These are phyloP conservation scores for Vanessa atalanta DNA, from an alignment of 1,140 invertebrate species.

Conservation along the genomic window DNA sequence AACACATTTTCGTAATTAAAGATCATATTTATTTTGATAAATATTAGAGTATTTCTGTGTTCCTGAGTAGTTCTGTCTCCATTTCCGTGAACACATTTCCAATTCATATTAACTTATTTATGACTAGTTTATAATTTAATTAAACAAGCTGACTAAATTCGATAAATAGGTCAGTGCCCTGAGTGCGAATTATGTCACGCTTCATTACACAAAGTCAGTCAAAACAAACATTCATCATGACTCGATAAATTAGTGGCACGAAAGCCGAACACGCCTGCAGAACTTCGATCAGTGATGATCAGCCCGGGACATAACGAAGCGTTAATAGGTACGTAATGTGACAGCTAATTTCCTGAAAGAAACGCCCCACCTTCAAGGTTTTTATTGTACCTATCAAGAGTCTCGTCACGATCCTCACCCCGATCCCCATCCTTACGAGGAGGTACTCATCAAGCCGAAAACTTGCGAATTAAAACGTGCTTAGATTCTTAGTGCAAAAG, in stretches of 20 bases:
- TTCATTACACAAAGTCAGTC: constrained; percentile 32
- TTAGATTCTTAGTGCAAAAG: constrained; percentile 60
- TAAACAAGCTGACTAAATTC: constrained; percentile 13
- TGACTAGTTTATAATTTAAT: not conserved
- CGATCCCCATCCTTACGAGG: constrained; percentile 40
- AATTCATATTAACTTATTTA: not conserved
- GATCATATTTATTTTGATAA: no score
- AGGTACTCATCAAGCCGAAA: constrained; percentile 73
- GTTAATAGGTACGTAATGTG: constrained; percentile 74
- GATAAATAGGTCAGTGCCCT: constrained; percentile 22
- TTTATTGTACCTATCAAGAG: constrained; percentile 65
- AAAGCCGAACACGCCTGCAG: constrained; percentile 34
- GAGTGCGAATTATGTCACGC: constrained; percentile 37
- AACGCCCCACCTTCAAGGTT: constrained; percentile 57
- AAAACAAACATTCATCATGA: constrained; percentile 48
- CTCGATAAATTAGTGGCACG: constrained; percentile 43
- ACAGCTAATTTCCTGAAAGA: constrained; percentile 77
- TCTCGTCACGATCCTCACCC: constrained; percentile 59
- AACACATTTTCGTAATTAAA: no score
- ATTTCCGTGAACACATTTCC: not conserved
- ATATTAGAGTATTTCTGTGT: no score
- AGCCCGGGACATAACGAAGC: constrained; percentile 54
- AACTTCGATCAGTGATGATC: constrained; percentile 57
- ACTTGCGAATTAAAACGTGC: constrained; percentile 78
- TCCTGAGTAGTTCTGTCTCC: no score